Conservation (phyloP, 2,888 invertebrate species). For the Syrista parreyssii region DNA sequence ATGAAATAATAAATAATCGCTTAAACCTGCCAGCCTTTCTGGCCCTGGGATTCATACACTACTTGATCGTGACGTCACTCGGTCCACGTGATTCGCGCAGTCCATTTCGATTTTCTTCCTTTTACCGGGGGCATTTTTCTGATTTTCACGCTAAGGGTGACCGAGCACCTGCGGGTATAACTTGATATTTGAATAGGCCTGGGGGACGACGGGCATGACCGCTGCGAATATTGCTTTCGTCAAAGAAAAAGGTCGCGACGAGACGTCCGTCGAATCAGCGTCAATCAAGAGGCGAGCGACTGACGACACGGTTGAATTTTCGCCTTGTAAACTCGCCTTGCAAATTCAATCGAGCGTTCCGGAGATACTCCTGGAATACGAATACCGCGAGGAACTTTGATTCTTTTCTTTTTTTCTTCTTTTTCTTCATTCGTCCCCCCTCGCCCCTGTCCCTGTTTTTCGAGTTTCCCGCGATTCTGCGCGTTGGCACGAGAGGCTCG, state of each 20-base stretch:
- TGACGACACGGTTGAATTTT: constrained; percentile 12
- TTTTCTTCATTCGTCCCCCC: background rate
- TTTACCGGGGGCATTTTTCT: background rate
- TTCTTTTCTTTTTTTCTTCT: constrained; percentile 1
- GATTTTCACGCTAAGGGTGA: too few relatives aligned
- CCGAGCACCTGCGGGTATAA: background rate
- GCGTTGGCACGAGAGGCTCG: too few relatives aligned
- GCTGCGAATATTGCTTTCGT: background rate
- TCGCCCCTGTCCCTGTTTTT: too few relatives aligned
- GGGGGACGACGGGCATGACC: background rate
- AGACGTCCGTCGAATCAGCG: constrained; percentile 44
- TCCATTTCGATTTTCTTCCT: background rate
- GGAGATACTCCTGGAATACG: constrained; percentile 53
- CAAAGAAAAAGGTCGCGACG: constrained; percentile 14
- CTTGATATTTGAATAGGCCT: constrained; percentile 3
- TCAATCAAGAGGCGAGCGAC: constrained; percentile 47
- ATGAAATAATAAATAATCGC: constrained; percentile 60
- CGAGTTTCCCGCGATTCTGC: too few relatives aligned
- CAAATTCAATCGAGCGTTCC: constrained; percentile 55
- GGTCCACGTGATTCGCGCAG: background rate
- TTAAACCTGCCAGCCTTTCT: constrained; percentile 47
- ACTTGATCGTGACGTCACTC: background rate
- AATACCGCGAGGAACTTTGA: constrained; percentile 28
- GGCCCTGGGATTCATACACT: constrained; percentile 33
- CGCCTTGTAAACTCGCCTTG: constrained; percentile 38